These are phyloP conservation scores for Oxygymnocypris stewartii DNA, from an alignment of 2,113 vertebrate species.

Conservation along the genomic window DNA sequence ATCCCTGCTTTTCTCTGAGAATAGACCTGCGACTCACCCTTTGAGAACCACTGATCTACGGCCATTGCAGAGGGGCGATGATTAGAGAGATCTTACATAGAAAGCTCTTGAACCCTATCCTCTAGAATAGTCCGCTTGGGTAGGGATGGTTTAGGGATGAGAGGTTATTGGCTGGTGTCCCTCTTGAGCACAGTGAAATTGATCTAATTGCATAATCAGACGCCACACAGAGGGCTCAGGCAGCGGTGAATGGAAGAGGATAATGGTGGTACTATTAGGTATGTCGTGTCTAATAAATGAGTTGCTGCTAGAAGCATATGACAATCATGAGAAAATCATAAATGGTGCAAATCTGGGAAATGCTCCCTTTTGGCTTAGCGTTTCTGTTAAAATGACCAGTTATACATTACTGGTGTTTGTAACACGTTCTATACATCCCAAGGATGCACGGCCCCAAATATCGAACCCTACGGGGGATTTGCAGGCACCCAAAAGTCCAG, in stretches of 20 bases:
- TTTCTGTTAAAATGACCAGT: neutral
- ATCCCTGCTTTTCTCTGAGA: neutral
- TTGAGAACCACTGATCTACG: conserved; percentile 8
- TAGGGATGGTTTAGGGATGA: conserved; percentile 13
- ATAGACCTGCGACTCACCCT: neutral
- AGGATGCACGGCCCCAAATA: conserved; percentile 1
- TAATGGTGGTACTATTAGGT: conserved; percentile 34
- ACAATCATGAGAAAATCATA: conserved; percentile 51
- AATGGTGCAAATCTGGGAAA: neutral
- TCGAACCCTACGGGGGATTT: neutral
- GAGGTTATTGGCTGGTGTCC: conserved; percentile 47
- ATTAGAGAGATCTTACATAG: neutral
- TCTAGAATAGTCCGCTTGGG: conserved; percentile 29
- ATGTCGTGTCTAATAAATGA: conserved; percentile 46
- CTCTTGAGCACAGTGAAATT: conserved; percentile 62
- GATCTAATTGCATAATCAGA: conserved; percentile 69
- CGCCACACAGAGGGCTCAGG: conserved; percentile 63
- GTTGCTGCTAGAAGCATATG: conserved; percentile 50
- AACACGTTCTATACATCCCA: conserved; percentile 12
- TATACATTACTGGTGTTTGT: neutral
- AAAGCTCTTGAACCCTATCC: conserved; percentile 38
- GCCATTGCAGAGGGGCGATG: conserved; percentile 14
- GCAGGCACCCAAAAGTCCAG: conserved; percentile 17
- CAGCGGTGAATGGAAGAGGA: conserved; percentile 58
- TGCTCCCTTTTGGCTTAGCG: neutral